Evolutionary conservation across 2,113 vertebrate genomes (phyloP), one percentile per base, ranked within the genome.

Genomic region (Trichechus manatus): DNA sequence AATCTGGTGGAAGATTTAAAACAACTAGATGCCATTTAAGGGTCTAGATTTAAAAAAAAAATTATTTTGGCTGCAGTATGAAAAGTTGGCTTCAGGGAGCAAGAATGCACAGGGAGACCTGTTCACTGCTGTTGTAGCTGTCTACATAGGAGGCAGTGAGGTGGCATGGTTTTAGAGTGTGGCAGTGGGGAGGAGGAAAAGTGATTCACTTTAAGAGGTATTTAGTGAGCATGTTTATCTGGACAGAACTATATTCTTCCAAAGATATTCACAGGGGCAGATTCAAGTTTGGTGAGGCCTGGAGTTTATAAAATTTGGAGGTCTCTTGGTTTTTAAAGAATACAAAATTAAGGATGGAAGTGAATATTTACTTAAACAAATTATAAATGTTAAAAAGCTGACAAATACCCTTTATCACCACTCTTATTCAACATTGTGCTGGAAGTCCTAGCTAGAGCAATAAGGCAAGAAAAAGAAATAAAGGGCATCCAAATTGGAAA

Each of bases 1-100:
- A 94, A 96, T 42, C 33, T 47, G 31, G 5, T 13, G 17, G 88
- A 85, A 88, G 20, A 47, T 93, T 91, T 94, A 77, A 96, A 93
- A 82, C 33, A 92, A 78, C n/a, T 70, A 29, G 29, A 96, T 80
- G 8, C 8, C 63, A 88, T 82, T 27, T 72, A 70, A 83, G 14
- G n/a, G 11, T 74, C 31, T 90, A 39, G 47, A 77, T 53, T 79
- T 88, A 19, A 81, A 36, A 10, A 33, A 80, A 36, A 59, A 72
- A 27, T 70, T 59, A 36, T 61, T 61, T 72, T 75, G 56, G 75
- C 47, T 75, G 6, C 9, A 63, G 3, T 23, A 7, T 47, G 14
- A 31, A 82, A 77, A 61, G 47, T 42, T 25, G 66, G n/a, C 29
- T 88, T 68, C 1, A 3, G 23, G 31, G n/a, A 89, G 14, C 56